A percentile compares a stretch with the other conserved stretches of the same genome.
Conservation (phyloP, 2,888 invertebrate species). For the Taphrorychus bicolor region DNA sequence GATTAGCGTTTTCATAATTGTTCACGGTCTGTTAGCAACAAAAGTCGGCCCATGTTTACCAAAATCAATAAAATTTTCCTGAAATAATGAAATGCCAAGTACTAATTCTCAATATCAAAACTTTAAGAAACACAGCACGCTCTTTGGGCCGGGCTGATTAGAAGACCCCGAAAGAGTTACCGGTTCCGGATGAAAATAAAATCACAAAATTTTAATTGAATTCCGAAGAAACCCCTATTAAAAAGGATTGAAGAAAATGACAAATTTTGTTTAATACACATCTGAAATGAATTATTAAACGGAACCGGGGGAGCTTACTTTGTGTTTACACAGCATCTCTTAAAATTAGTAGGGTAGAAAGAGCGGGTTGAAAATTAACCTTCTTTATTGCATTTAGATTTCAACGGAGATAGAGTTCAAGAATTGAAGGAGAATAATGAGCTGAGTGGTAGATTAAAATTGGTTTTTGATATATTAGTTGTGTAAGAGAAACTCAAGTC, state of each 20-base stretch:
- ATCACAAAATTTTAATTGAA: conserved; percentile 38
- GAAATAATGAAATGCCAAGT: not conserved
- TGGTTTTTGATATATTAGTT: too few relatives aligned
- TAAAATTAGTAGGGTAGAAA: conserved; percentile 22
- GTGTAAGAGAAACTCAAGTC: too few relatives aligned
- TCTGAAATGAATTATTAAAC: conserved; percentile 37
- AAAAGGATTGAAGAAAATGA: conserved; percentile 36
- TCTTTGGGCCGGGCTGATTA: conserved; percentile 13
- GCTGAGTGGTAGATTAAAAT: too few relatives aligned
- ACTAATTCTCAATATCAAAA: conserved; percentile 23
- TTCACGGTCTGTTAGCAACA: not conserved
- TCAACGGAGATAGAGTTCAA: not conserved
- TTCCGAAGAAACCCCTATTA: conserved; percentile 30
- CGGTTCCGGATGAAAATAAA: conserved; percentile 32
- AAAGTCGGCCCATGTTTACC: not conserved
- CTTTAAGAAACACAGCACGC: conserved; percentile 12
- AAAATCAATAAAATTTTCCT: not conserved
- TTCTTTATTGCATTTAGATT: conserved; percentile 27
- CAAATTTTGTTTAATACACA: conserved; percentile 37
- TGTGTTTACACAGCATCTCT: conserved; percentile 32
- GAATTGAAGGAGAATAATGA: not conserved
- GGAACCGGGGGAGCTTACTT: conserved; percentile 28
- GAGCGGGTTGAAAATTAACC: conserved; percentile 15
- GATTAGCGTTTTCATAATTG: not conserved
- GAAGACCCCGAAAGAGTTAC: conserved; percentile 29